A percentile compares a stretch with the other conserved stretches of the same genome.
These are phyloP conservation scores for Grallaria varia DNA, from an alignment of 2,113 vertebrate species.

Conservation along the genomic window DNA sequence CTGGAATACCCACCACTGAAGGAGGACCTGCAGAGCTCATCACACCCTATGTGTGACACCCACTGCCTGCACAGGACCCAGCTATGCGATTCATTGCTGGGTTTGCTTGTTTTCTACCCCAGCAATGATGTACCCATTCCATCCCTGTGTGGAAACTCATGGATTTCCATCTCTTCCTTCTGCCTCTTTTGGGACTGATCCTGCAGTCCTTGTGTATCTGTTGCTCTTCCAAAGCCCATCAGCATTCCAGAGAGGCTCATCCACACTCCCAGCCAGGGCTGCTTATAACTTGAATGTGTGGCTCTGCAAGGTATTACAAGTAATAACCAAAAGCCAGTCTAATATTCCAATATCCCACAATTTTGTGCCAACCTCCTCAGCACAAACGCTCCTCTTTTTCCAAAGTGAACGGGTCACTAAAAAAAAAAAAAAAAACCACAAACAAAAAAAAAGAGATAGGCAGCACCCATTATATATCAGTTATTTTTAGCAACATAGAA, in stretches of 20 bases:
- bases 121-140: neutral
- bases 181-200: fast-evolving
- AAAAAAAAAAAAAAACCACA: neutral
- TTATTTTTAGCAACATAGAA: slow-evolving; percentile 32
- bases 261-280: neutral
- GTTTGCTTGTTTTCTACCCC: neutral
- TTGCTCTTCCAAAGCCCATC: neutral
- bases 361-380: neutral
- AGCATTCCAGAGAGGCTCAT: neutral
- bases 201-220: neutral
- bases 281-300: too few species aligned
- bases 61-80: too few species aligned
- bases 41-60: neutral
- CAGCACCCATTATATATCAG: neutral
- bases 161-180: neutral
- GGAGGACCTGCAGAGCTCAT: neutral
- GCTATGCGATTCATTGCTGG: fast-evolving
- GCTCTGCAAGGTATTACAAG: too few species aligned
- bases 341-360: neutral
- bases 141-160: fast-evolving
- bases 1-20: fast-evolving
- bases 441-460: neutral
- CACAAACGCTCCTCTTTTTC: neutral
- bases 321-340: neutral
- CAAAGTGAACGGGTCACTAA: neutral